Percentiles rank a stretch among this genome's conserved stretches.
Conservation (phyloP, 2,113 vertebrate genomes). For the Tragelaphus scriptus region DNA sequence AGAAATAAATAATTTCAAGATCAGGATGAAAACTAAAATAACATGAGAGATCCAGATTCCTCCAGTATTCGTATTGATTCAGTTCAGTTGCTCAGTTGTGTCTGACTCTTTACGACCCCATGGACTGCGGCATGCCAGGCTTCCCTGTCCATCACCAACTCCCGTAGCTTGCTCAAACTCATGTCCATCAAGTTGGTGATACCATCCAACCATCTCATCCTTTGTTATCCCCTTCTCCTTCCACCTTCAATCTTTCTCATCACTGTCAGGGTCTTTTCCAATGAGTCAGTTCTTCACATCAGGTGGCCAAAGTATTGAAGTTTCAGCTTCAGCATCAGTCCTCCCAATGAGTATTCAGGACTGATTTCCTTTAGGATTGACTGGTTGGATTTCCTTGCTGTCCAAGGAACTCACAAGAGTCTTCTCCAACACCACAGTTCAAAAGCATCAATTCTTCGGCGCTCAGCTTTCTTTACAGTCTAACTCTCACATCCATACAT, state of each 20-base stretch:
- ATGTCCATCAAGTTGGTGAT: neutral
- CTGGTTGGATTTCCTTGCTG: neutral
- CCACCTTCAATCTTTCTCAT: neutral
- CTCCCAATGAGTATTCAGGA: neutral
- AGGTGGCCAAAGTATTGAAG: neutral
- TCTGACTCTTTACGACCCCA: accelerated
- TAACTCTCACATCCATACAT: neutral
- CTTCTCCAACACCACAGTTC: neutral
- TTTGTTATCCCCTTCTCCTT: neutral
- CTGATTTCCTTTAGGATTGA: neutral
- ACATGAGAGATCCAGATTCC: neutral
- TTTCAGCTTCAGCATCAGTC: neutral
- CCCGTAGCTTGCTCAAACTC: neutral
- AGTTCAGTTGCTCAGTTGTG: neutral
- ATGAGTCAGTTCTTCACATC: neutral
- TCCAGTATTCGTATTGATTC: neutral
- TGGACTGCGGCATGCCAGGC: neutral
- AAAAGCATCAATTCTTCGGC: neutral
- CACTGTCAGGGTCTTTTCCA: neutral
- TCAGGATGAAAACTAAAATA: constrained; percentile 7
- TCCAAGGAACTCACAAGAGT: neutral
- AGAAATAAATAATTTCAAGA: constrained; percentile 14
- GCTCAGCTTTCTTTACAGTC: neutral
- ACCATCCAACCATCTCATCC: neutral
- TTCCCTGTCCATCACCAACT: neutral